These are phyloP conservation scores for Girardia tigrina DNA, from an alignment of 2,888 invertebrate species.

Conservation along the genomic window DNA sequence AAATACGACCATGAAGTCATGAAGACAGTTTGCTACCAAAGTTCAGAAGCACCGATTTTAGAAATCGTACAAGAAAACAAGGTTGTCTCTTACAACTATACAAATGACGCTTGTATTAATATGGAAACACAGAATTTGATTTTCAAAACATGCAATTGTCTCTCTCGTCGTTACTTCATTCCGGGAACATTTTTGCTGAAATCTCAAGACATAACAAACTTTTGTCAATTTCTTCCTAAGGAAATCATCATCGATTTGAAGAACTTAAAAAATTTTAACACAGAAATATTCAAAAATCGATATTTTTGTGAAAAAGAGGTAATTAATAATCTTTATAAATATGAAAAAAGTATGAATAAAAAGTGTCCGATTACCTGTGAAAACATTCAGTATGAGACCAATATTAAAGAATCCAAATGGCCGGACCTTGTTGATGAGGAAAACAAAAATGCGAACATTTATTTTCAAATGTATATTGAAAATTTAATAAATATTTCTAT, in stretches of 20 bases:
- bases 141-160: background rate
- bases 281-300: background rate
- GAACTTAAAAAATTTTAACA: background rate
- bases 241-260: background rate
- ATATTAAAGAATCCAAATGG: conserved; percentile 19
- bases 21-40: background rate
- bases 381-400: background rate
- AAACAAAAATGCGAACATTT: background rate
- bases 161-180: background rate
- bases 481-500: background rate
- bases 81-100: background rate
- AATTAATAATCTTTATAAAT: background rate
- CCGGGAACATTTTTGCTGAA: background rate
- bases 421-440: background rate
- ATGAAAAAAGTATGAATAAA: background rate
- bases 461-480: background rate
- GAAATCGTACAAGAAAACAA: background rate
- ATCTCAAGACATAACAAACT: background rate
- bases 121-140: background rate
- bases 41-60: background rate
- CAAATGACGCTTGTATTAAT: background rate
- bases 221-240: conserved; percentile 1
- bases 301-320: background rate
- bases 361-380: background rate
- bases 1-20: background rate